These are phyloP conservation scores for Sturnus vulgaris DNA, from an alignment of 2,113 vertebrate genomes.

Conservation along the genomic window DNA sequence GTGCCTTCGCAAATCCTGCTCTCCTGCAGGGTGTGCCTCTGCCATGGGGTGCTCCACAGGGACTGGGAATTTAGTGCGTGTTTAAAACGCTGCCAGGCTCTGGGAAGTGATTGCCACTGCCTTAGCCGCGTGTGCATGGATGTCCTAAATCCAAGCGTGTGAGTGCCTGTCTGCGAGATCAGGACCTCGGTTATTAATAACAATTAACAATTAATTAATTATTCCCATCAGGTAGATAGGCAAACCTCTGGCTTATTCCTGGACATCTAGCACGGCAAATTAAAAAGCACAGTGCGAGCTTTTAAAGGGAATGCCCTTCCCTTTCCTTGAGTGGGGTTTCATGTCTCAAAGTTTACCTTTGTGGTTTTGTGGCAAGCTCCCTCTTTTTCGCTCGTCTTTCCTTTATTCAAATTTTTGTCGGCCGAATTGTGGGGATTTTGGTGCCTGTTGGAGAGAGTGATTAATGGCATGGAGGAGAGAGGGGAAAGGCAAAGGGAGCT, in stretches of 20 bases:
- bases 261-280: not conserved
- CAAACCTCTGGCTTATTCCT: conserved; percentile 11
- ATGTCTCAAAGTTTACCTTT: not conserved
- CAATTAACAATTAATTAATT: conserved; percentile 55
- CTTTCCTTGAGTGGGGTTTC: not conserved
- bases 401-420: not conserved
- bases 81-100: not conserved
- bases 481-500: not conserved
- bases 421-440: not conserved
- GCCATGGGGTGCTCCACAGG: accelerated
- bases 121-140: accelerated
- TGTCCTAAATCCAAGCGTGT: not conserved
- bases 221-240: conserved; percentile 7
- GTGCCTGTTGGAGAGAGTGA: not conserved
- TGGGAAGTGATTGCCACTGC: not conserved
- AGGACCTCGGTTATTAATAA: conserved; percentile 25
- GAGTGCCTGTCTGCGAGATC: not conserved
- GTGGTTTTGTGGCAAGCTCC: not conserved
- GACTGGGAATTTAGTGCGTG: not conserved
- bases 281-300: not conserved
- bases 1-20: not conserved
- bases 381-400: accelerated
- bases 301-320: not conserved
- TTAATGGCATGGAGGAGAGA: not conserved
- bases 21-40: not conserved